Percentiles rank a stretch among this genome's conserved stretches.
Evolutionary conservation across 2,113 vertebrate species (phyloP).

Genomic region (Eulacestoma nigropectus): DNA sequence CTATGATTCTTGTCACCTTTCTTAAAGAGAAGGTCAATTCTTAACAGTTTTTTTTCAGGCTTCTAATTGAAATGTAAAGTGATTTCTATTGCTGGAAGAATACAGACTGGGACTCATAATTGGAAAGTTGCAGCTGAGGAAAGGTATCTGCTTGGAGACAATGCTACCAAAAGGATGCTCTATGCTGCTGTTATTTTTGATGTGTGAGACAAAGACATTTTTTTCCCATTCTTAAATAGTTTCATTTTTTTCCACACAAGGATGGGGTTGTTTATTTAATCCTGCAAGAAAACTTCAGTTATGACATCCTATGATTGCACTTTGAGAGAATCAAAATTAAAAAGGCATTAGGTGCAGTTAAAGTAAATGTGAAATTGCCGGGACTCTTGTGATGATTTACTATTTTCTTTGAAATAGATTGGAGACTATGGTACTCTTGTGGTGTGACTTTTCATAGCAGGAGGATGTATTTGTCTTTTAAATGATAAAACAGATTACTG

Average conservation of each 20-base stretch:
- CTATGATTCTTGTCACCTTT: background rate
- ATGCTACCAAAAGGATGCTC: background rate
- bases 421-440: background rate
- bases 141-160: background rate
- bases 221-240: background rate
- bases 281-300: background rate
- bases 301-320: background rate
- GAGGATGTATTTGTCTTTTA: background rate
- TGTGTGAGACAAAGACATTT: background rate
- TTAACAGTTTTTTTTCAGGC: background rate
- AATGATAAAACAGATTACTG: background rate
- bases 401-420: background rate
- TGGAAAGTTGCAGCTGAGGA: background rate
- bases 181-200: background rate
- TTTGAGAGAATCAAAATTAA: slow-evolving; percentile 2
- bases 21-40: background rate
- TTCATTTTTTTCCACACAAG: background rate
- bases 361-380: background rate
- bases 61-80: background rate
- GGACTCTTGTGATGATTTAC: background rate
- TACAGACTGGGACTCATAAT: background rate
- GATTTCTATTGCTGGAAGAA: background rate
- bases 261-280: background rate
- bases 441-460: background rate
- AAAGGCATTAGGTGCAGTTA: background rate